A percentile compares a stretch with the other conserved stretches of the same genome.
These are phyloP conservation scores for Aldrovandia affinis DNA, from an alignment of 2,797 vertebrate species.

Conservation along the genomic window DNA sequence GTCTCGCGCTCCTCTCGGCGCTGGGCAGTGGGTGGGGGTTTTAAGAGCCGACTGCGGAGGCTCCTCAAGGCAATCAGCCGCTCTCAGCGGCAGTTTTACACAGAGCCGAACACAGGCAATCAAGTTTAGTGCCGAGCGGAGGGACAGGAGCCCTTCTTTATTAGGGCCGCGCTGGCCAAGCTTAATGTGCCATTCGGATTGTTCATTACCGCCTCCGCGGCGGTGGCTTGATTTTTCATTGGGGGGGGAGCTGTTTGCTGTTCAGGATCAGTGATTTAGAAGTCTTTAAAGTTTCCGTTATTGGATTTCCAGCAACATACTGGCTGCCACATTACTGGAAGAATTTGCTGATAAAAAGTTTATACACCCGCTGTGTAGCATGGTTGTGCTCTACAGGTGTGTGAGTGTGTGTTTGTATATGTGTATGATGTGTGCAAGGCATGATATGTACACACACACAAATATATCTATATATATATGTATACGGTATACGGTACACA, in stretches of 20 bases:
- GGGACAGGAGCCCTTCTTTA: neutral
- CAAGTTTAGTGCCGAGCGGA: neutral
- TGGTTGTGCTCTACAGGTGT: neutral
- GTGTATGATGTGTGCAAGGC: neutral
- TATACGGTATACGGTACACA: no score
- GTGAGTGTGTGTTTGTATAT: neutral
- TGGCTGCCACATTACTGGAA: neutral
- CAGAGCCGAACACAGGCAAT: slow-evolving; percentile 16
- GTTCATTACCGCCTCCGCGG: slow-evolving; percentile 15
- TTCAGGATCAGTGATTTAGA: slow-evolving; percentile 1
- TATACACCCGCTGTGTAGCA: neutral
- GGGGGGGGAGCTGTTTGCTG: neutral
- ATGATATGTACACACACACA: neutral
- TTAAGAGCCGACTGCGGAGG: neutral
- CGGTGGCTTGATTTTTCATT: slow-evolving; percentile 4
- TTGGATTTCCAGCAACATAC: neutral
- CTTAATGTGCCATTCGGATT: slow-evolving; percentile 20
- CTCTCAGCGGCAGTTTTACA: neutral
- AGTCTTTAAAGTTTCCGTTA: slow-evolving; percentile 15
- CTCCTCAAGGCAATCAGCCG: neutral
- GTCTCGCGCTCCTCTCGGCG: neutral
- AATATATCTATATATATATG: neutral
- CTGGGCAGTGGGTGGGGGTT: neutral
- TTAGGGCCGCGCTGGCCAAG: neutral
- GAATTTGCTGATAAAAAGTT: neutral